A percentile compares a stretch with the other conserved stretches of the same genome.
These are phyloP conservation scores for Beris chalybata DNA, from an alignment of 2,888 invertebrate species.

Conservation along the genomic window DNA sequence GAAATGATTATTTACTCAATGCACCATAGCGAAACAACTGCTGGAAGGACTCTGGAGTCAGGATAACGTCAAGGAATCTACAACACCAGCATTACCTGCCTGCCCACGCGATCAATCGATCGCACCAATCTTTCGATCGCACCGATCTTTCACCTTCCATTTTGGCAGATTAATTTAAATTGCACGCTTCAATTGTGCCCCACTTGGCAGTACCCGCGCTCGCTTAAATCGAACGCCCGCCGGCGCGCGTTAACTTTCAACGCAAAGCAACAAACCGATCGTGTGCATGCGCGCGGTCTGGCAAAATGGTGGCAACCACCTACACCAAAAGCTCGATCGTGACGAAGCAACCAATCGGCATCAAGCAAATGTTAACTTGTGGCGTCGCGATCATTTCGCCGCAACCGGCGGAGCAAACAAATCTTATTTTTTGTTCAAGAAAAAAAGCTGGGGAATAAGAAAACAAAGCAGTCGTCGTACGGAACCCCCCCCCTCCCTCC, in stretches of 20 bases:
- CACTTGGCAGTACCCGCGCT: constrained; percentile 7
- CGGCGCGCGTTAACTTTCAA: background rate
- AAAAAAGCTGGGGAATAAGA: background rate
- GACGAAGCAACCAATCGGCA: constrained; percentile 14
- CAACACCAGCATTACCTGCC: no score
- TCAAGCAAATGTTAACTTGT: constrained; percentile 17
- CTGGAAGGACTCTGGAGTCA: no score
- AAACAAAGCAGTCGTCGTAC: background rate
- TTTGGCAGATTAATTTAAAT: no score
- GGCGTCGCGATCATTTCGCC: constrained; percentile 14
- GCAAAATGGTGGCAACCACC: constrained; percentile 34
- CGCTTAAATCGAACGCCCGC: background rate
- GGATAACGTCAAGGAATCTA: no score
- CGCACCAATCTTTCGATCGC: no score
- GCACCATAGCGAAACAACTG: no score
- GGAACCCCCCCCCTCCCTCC: background rate
- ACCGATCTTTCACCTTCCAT: no score
- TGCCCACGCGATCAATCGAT: no score
- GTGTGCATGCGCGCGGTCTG: constrained; percentile 21
- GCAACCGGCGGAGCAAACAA: background rate
- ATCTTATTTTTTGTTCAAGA: no score
- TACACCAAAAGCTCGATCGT: constrained; percentile 19
- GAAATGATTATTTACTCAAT: no score
- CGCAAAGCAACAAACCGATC: background rate
- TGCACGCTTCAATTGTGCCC: constrained; percentile 1